These are phyloP conservation scores for Ectropis grisescens DNA, from an alignment of 1,140 invertebrate genomes.

Conservation along the genomic window DNA sequence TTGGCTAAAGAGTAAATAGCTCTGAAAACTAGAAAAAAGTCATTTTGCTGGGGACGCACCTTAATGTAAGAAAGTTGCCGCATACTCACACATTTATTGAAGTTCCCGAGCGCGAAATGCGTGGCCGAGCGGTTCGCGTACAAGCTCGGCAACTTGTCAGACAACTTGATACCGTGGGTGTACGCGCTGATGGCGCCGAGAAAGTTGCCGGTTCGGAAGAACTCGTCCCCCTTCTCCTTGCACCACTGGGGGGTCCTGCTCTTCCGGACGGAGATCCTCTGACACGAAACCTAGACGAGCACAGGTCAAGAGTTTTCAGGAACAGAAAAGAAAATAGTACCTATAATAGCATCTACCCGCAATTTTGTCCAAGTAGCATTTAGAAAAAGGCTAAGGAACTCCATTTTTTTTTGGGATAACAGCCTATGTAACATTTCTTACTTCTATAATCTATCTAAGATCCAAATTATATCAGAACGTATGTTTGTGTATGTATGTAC, in stretches of 20 bases:
- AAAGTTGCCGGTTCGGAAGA: conserved; percentile 81
- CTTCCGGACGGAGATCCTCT: conserved; percentile 84
- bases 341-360: neutral
- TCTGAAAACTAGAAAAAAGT: too few species aligned
- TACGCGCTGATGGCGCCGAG: conserved; percentile 86
- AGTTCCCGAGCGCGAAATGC: conserved; percentile 82
- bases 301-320: too few species aligned
- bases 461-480: too few species aligned
- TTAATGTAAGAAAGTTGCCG: too few species aligned
- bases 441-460: too few species aligned
- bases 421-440: too few species aligned
- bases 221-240: conserved; percentile 85
- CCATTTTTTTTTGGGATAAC: too few species aligned
- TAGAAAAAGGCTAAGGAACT: too few species aligned
- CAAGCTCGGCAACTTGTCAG: conserved; percentile 79
- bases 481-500: too few species aligned
- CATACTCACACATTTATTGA: conserved; percentile 74
- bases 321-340: conserved; percentile 9
- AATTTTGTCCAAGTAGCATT: too few species aligned
- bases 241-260: conserved; percentile 87
- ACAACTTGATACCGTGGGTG: conserved; percentile 81
- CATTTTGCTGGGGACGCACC: too few species aligned
- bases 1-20: too few species aligned
- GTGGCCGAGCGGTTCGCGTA: conserved; percentile 83
- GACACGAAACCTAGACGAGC: conserved; percentile 72